These are phyloP conservation scores for Spicauda simplicius DNA, from an alignment of 2,888 invertebrate genomes.

Conservation along the genomic window DNA sequence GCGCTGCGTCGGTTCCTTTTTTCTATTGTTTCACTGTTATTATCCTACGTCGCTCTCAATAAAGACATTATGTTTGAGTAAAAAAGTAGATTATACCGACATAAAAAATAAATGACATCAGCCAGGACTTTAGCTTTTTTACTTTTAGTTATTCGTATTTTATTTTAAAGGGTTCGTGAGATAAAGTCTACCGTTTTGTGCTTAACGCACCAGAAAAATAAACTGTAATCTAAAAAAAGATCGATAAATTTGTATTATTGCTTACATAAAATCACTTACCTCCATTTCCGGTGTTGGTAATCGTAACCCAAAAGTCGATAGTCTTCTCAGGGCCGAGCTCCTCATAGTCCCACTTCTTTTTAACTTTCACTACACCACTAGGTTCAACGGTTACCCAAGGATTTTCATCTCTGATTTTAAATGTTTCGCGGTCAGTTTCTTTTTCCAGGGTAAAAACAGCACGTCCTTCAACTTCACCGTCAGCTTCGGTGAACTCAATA, in stretches of 20 bases:
- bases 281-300: constrained; percentile 94
- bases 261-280: constrained; percentile 84
- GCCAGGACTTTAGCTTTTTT: constrained; percentile 14
- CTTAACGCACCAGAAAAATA: not conserved
- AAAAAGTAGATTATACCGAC: constrained; percentile 15
- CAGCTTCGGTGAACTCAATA: constrained; percentile 95
- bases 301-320: constrained; percentile 98
- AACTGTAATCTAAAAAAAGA: not conserved
- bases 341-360: constrained; percentile 99
- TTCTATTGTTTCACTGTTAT: constrained; percentile 35
- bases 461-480: constrained; percentile 94
- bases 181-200: not conserved
- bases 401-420: constrained; percentile 96
- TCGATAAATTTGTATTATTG: not conserved
- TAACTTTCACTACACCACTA: constrained; percentile 95
- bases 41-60: constrained; percentile 63
- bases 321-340: constrained; percentile 97
- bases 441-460: constrained; percentile 96
- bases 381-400: constrained; percentile 97
- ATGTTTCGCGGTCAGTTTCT: constrained; percentile 95
- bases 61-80: constrained; percentile 59
- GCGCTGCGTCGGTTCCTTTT: constrained; percentile 23
- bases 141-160: not conserved
- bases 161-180: not conserved
- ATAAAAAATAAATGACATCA: constrained; percentile 26